phyloP scores from a whole-genome alignment of 2,888 invertebrate species.

The Dugesia japonica region DNA sequence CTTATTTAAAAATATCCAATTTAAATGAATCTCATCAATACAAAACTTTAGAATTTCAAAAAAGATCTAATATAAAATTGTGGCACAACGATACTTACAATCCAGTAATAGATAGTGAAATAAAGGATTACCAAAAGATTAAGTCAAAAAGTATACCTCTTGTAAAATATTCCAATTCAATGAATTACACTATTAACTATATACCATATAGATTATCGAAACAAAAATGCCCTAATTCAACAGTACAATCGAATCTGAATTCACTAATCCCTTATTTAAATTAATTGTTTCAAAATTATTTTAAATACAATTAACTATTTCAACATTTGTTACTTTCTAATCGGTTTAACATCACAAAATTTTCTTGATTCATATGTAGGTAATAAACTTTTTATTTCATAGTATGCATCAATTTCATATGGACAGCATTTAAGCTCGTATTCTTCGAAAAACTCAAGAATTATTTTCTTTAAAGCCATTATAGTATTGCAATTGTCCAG shows the following conservation, averaged over 20 bases:
- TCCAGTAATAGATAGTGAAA: not conserved
- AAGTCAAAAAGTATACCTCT: not conserved
- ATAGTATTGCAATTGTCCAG: not conserved
- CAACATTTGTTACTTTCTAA: too few relatives aligned
- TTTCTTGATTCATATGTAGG: not conserved
- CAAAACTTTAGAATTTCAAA: not conserved
- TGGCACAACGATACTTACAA: not conserved
- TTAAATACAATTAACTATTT: too few relatives aligned
- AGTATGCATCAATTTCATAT: not conserved
- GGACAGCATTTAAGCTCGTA: not conserved
- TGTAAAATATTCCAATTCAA: not conserved
- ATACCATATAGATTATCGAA: conserved; percentile 4
- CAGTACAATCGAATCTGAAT: not conserved
- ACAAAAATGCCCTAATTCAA: not conserved
- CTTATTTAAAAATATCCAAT: not conserved
- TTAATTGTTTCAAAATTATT: not conserved
- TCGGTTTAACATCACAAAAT: not conserved
- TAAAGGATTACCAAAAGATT: not conserved
- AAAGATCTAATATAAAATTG: not conserved
- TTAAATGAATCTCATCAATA: not conserved
- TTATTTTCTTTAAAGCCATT: not conserved
- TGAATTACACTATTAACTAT: not conserved
- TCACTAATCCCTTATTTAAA: not conserved
- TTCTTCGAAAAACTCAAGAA: not conserved
- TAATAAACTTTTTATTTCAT: not conserved